Evolutionary conservation across 2,113 vertebrate genomes (phyloP).

Genomic region (Psilopogon haemacephalus): DNA sequence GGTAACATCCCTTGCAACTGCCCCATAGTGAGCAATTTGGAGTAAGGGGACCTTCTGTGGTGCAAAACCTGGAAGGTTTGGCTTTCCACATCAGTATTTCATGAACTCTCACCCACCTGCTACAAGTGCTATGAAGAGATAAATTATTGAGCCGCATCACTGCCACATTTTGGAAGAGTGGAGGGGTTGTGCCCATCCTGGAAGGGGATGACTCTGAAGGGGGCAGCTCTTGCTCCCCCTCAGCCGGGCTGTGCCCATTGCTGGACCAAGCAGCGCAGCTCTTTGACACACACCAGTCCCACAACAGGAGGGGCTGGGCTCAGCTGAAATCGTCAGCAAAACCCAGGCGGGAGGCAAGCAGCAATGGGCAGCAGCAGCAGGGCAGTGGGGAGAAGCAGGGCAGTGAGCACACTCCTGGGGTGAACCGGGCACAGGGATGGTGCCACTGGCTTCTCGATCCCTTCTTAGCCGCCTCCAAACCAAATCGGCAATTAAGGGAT

Average conservation of each 20-base stretch:
- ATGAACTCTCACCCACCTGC: background rate
- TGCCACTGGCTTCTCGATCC: accelerated
- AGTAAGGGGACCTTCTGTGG: background rate
- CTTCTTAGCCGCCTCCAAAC: background rate
- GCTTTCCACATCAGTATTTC: background rate
- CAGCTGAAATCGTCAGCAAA: background rate
- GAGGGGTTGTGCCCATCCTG: background rate
- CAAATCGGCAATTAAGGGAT: background rate
- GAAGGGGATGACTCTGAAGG: background rate
- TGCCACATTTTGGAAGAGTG: background rate
- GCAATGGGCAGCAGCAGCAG: accelerated
- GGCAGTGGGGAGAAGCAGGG: accelerated
- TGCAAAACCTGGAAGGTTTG: background rate
- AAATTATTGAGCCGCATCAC: accelerated
- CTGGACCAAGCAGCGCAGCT: accelerated
- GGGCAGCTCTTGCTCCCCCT: background rate
- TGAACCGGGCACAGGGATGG: accelerated
- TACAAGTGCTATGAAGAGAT: background rate
- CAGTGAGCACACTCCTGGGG: accelerated
- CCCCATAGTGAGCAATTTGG: background rate
- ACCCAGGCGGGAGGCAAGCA: accelerated
- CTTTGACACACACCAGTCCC: background rate
- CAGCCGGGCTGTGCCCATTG: accelerated
- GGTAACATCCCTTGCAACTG: background rate
- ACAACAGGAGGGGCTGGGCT: accelerated